Percentiles rank a stretch among this genome's conserved stretches.
phyloP scores from a whole-genome alignment of 2,888 invertebrate genomes.

The Latrodectus hesperus region DNA sequence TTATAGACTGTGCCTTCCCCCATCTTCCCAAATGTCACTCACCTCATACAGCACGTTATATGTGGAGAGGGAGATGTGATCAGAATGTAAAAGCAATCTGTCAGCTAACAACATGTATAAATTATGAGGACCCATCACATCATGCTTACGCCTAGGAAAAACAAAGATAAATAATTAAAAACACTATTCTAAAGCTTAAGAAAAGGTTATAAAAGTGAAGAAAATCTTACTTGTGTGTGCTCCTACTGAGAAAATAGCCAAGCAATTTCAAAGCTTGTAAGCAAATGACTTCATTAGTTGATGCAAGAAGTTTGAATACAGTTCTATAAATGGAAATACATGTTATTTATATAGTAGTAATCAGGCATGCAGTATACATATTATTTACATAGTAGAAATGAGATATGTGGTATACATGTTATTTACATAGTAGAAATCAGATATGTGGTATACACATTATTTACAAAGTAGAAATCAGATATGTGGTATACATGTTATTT shows the following conservation, averaged over 20 bases:
- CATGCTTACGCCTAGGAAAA: constrained; percentile 90
- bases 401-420: no score
- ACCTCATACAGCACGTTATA: constrained; percentile 99
- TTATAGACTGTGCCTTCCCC: no score
- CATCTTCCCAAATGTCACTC: not conserved
- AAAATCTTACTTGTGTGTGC: constrained; percentile 91
- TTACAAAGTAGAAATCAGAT: no score
- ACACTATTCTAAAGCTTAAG: not conserved
- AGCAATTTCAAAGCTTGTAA: constrained; percentile 96
- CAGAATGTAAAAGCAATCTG: constrained; percentile 90
- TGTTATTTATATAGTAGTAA: no score
- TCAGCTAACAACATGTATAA: constrained; percentile 97
- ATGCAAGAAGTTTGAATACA: constrained; percentile 96
- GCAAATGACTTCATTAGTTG: constrained; percentile 95
- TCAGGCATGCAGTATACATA: no score
- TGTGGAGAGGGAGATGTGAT: constrained; percentile 91
- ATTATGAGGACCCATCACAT: constrained; percentile 99
- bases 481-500: not conserved
- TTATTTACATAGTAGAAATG: no score
- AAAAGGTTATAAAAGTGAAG: not conserved
- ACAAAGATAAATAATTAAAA: not conserved
- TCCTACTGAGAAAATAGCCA: constrained; percentile 97
- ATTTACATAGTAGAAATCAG: no score
- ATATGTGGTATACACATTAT: no score
- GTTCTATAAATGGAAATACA: constrained; percentile 78